Conservation (phyloP, 2,113 vertebrate genomes). For the Limnothrissa miodon region DNA sequence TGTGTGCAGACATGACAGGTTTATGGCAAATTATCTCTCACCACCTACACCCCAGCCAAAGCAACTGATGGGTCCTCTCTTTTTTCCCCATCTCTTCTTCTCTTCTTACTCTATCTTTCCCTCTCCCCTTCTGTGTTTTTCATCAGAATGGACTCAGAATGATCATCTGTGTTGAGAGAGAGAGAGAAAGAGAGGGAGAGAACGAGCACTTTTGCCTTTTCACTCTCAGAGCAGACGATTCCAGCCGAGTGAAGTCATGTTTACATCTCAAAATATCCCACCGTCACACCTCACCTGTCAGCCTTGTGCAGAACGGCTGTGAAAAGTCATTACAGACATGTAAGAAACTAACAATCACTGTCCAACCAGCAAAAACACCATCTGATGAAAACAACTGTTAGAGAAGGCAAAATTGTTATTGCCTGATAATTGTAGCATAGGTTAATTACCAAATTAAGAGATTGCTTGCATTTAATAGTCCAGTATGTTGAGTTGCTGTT, state of each 20-base stretch:
- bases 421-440: background rate
- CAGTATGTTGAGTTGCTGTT: background rate
- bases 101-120: background rate
- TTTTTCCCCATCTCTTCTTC: background rate
- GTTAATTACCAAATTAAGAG: background rate
- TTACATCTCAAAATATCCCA: background rate
- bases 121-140: background rate
- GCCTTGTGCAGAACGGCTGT: background rate
- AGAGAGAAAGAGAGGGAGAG: background rate
- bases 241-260: slow-evolving; percentile 5
- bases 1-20: background rate
- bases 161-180: background rate
- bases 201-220: background rate
- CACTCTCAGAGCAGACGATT: background rate
- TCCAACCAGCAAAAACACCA: background rate
- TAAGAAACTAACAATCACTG: background rate
- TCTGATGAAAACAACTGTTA: background rate
- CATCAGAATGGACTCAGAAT: background rate
- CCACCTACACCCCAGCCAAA: background rate
- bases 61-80: background rate
- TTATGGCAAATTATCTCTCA: background rate
- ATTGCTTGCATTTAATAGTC: background rate
- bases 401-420: background rate
- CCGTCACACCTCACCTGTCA: background rate
- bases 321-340: slow-evolving; percentile 1